phyloP scores from a whole-genome alignment of 2,797 vertebrate species.

The Picus viridis region DNA sequence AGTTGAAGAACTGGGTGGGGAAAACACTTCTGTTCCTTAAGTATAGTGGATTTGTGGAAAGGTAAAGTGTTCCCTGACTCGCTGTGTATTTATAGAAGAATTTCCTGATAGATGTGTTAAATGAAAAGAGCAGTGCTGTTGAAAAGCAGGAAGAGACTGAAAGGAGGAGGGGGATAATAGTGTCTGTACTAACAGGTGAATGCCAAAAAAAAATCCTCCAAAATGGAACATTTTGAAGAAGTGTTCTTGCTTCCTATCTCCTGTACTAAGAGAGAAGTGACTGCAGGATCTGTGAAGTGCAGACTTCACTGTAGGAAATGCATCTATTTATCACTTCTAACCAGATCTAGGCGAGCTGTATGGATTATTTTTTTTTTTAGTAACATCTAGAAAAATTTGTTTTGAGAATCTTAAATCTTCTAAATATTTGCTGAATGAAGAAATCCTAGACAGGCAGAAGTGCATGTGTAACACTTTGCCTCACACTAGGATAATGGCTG shows the following conservation, averaged over 20 bases:
- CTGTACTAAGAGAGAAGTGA: background rate
- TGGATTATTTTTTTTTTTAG: background rate
- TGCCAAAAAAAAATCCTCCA: background rate
- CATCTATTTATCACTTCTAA: background rate
- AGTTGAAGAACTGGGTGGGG: background rate
- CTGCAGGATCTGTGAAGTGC: background rate
- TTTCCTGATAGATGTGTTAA: background rate
- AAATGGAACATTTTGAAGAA: background rate
- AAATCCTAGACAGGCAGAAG: background rate
- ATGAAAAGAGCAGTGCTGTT: background rate
- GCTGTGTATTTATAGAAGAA: background rate
- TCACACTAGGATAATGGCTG: constrained; percentile 2
- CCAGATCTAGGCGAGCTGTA: rapidly evolving
- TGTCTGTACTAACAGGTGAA: background rate
- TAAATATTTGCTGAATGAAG: background rate
- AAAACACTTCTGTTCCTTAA: background rate
- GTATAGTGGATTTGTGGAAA: background rate
- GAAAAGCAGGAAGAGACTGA: background rate
- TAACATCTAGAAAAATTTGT: background rate
- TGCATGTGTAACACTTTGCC: background rate
- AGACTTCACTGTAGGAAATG: background rate
- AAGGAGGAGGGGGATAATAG: background rate
- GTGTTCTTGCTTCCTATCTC: background rate
- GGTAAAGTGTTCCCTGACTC: background rate
- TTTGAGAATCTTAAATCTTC: background rate